Evolutionary conservation across 2,888 invertebrate genomes (phyloP).

Genomic region (Andrena dorsata): DNA sequence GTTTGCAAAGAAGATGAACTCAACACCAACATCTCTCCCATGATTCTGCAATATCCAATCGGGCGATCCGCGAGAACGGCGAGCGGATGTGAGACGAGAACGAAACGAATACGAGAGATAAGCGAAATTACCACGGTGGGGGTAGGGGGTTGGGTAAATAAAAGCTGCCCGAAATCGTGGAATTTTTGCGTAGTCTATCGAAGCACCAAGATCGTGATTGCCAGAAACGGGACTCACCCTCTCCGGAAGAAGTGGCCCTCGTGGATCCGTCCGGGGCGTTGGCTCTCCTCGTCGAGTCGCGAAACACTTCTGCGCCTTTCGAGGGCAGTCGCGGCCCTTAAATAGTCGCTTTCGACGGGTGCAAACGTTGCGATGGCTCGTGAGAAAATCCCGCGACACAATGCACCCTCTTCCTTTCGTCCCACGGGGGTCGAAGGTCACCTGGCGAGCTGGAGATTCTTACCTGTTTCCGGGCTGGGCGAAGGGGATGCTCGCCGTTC

Average conservation of each 20-base stretch:
- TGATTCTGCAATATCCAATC: neutral
- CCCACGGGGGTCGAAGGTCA: conserved; percentile 44
- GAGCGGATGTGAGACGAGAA: neutral
- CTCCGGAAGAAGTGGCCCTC: neutral
- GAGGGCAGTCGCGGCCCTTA: conserved; percentile 18
- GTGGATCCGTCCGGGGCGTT: neutral
- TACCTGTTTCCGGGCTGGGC: conserved; percentile 46
- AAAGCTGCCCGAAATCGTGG: conserved; percentile 40
- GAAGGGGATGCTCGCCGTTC: conserved; percentile 48
- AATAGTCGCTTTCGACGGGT: conserved; percentile 36
- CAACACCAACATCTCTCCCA: neutral
- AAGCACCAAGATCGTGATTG: conserved; percentile 82
- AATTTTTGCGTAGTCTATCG: conserved; percentile 84
- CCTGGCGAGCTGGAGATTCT: conserved; percentile 23
- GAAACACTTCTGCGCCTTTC: conserved; percentile 42
- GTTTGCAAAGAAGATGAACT: neutral
- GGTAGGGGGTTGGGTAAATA: neutral
- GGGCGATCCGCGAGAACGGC: conserved; percentile 1
- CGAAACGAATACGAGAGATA: neutral
- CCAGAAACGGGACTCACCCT: conserved; percentile 82
- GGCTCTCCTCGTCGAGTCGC: conserved; percentile 20
- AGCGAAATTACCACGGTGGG: neutral
- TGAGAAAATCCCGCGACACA: conserved; percentile 40
- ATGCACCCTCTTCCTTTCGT: conserved; percentile 35
- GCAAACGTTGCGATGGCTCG: conserved; percentile 37